phyloP scores from a whole-genome alignment of 2,113 vertebrate species.

The Pygoscelis antarcticus region DNA sequence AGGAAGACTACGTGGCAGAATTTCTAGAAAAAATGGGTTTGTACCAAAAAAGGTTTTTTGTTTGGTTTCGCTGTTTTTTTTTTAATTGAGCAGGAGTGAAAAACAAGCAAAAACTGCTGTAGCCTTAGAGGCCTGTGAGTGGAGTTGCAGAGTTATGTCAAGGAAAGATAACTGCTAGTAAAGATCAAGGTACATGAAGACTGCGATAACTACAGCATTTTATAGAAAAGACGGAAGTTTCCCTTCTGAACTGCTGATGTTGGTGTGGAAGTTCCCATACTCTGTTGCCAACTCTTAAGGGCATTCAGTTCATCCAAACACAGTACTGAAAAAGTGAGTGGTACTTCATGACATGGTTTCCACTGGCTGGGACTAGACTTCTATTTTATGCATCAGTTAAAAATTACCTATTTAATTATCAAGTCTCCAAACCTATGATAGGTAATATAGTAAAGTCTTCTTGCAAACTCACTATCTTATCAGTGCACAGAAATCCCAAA shows the following conservation, averaged over 20 bases:
- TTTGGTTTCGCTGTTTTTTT: neutral
- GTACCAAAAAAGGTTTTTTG: neutral
- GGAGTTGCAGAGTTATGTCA: neutral
- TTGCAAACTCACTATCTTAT: neutral
- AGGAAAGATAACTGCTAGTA: neutral
- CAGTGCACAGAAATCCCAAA: neutral
- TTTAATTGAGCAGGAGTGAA: neutral
- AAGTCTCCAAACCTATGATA: neutral
- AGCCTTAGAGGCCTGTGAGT: neutral
- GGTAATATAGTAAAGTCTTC: neutral
- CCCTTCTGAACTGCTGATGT: neutral
- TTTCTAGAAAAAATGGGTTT: neutral
- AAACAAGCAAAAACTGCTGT: neutral
- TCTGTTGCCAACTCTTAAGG: neutral
- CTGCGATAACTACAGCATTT: neutral
- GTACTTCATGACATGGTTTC: neutral
- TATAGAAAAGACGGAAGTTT: neutral
- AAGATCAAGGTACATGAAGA: neutral
- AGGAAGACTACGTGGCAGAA: neutral
- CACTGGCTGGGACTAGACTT: neutral
- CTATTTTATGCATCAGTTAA: neutral
- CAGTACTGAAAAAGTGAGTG: neutral
- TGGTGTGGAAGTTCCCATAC: neutral
- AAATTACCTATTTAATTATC: neutral
- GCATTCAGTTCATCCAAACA: neutral